These are phyloP conservation scores for Cetoscarus ocellatus DNA, from an alignment of 2,797 vertebrate genomes.

Conservation along the genomic window DNA sequence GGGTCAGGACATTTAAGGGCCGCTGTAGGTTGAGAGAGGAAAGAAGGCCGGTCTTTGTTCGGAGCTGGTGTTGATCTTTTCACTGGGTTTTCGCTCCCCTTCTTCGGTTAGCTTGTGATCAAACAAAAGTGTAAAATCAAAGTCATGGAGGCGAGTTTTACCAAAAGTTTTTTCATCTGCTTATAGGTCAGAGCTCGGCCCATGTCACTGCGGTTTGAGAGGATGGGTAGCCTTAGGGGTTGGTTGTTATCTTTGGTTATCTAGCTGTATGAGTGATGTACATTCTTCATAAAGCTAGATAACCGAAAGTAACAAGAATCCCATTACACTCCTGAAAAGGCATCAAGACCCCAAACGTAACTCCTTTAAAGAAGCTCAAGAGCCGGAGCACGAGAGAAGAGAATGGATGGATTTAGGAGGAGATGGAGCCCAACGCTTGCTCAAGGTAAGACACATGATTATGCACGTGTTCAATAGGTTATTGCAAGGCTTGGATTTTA, in stretches of 20 bases:
- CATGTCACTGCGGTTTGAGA: conserved; percentile 62
- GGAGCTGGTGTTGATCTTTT: not conserved
- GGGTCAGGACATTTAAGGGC: conserved; percentile 60
- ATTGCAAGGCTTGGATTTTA: not conserved
- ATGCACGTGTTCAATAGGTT: not conserved
- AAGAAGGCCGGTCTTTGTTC: conserved; percentile 39
- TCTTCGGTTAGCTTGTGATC: conserved; percentile 7
- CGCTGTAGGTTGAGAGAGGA: conserved; percentile 18
- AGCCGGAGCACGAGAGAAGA: conserved; percentile 11
- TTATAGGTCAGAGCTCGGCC: conserved; percentile 72
- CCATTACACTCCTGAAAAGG: conserved; percentile 87
- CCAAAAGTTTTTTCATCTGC: conserved; percentile 66
- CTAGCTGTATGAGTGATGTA: conserved; percentile 97
- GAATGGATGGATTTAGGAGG: conserved; percentile 39
- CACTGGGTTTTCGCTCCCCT: not conserved
- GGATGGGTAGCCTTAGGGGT: conserved; percentile 86
- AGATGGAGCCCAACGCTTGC: conserved; percentile 20
- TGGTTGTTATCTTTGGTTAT: conserved; percentile 97
- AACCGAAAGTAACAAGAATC: conserved; percentile 97
- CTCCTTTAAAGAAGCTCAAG: conserved; percentile 25
- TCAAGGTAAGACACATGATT: conserved; percentile 56
- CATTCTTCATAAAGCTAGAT: conserved; percentile 95
- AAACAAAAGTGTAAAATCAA: conserved; percentile 20
- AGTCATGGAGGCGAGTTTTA: not conserved
- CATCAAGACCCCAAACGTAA: conserved; percentile 74